Base-by-base conservation (phyloP, 92 coral and sea anemone genomes). In the Phymanthus crucifer region DNA sequence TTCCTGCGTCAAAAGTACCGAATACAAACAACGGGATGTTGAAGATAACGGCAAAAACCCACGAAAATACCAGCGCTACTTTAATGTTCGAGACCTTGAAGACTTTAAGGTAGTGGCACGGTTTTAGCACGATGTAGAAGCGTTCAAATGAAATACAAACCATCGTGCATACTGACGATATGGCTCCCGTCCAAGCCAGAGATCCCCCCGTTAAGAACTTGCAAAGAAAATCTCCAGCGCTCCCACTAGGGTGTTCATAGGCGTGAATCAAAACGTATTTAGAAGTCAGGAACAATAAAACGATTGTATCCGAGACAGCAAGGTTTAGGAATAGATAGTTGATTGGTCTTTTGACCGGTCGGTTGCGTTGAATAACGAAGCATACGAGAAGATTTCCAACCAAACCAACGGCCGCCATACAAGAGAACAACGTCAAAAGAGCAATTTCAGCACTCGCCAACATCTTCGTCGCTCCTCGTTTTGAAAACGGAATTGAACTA, bases 241-340 rank as follows among this genome's bases (percentile, higher is more conserved):
- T 35, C 19, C 88, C 88, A 2, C 37, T 17, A n/a, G 88, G 88
- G 33, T 84, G 88, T 3, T 40, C 18, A 36, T 70, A 78, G 32
- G 50, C 7, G 43, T 72, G 68, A 14, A 45, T 45, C 3, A 84
- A 67, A 66, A 84, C 45, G 71, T 78, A 70, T 64, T 54, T 72
- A 4, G 70, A 52, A 2, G 65, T 36, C 6, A 84, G 70, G 47
- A 84, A 84, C 17, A 84, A 45, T 1, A 79, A 47, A 3, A 84
- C 84, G 4, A 71, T 72, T 1, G 78, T 64, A 75, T 89, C 93
- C 3, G 90, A 86, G 36, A 83, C 75, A 6, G 93, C 93, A 40
- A 89, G 76, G 71, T 89, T 89, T 31, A 89, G 88, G n/a, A 89
- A 82, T n/a, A 89, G 83, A 32, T 78, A 89, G 81, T 89, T 89